Conservation (phyloP, 2,888 invertebrate species). For the Galeruca laticollis region DNA sequence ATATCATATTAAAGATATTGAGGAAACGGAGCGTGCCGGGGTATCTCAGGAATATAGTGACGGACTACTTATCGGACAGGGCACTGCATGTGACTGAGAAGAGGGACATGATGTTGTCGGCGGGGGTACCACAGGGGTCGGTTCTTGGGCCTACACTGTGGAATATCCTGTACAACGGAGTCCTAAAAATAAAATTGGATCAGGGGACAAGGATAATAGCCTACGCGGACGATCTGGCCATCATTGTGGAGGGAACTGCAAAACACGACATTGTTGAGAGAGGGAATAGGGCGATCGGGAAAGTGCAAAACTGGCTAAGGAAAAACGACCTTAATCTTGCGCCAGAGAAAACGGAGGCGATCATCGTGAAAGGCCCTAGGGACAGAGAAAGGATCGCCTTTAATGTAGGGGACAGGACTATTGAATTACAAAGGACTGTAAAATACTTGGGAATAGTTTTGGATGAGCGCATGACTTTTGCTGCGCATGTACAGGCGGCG, state of each 20-base stretch:
- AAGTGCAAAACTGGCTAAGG: conserved; percentile 23
- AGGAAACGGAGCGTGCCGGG: conserved; percentile 5
- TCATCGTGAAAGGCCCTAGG: not conserved
- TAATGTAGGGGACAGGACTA: conserved; percentile 28
- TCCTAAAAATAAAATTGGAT: conserved; percentile 24
- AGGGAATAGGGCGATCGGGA: not conserved
- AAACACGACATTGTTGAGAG: not conserved
- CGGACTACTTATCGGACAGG: conserved; percentile 30
- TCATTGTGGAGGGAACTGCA: conserved; percentile 20
- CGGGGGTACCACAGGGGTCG: conserved; percentile 37
- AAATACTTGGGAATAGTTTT: conserved; percentile 19
- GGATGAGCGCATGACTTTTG: not conserved
- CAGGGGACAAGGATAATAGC: conserved; percentile 20
- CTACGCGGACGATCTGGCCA: conserved; percentile 40
- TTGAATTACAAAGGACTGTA: conserved; percentile 14
- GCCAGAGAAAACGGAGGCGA: conserved; percentile 23
- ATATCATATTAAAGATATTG: conserved; percentile 27
- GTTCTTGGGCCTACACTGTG: conserved; percentile 42
- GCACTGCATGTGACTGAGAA: not conserved
- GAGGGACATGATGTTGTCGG: not conserved
- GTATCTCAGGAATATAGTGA: conserved; percentile 17
- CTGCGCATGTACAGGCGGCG: too few relatives aligned
- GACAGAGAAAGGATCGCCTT: not conserved
- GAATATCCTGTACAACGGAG: conserved; percentile 38
- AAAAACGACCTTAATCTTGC: conserved; percentile 14